phyloP scores from a whole-genome alignment of 2,888 invertebrate genomes.

The Caenorhabditis doughertyi region DNA sequence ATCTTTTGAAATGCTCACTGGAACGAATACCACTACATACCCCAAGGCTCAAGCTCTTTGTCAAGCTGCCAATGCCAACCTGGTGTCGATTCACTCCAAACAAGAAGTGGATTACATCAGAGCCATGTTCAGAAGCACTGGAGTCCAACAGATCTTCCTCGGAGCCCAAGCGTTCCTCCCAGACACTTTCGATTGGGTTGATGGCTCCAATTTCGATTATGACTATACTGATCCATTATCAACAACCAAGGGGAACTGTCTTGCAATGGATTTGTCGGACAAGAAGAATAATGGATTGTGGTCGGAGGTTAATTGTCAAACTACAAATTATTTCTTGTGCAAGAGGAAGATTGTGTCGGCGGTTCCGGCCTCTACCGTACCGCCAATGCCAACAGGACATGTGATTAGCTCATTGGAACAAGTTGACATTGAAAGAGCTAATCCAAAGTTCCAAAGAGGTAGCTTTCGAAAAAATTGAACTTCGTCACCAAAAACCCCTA shows the following conservation, averaged over 20 bases:
- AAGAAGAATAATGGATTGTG: conserved; percentile 11
- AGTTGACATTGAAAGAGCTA: no score
- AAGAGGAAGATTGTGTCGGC: no score
- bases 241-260: conserved; percentile 2
- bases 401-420: no score
- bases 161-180: conserved; percentile 25
- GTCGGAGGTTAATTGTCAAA: conserved; percentile 14
- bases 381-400: no score
- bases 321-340: conserved; percentile 23
- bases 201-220: conserved; percentile 20
- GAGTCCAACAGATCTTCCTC: neutral
- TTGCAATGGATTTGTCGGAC: conserved; percentile 13
- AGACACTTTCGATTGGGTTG: conserved; percentile 27
- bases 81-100: conserved; percentile 28
- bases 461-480: no score
- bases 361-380: no score
- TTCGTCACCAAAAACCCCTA: no score
- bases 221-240: conserved; percentile 25
- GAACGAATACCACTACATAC: neutral
- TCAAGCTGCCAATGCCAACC: conserved; percentile 1
- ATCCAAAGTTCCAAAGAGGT: no score
- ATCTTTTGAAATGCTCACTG: neutral
- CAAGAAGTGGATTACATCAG: conserved; percentile 21
- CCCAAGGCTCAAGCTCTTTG: conserved; percentile 19
- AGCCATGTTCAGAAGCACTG: conserved; percentile 14